Base-by-base conservation (phyloP, 1,140 invertebrate genomes). In the Leguminivora glycinivorella region DNA sequence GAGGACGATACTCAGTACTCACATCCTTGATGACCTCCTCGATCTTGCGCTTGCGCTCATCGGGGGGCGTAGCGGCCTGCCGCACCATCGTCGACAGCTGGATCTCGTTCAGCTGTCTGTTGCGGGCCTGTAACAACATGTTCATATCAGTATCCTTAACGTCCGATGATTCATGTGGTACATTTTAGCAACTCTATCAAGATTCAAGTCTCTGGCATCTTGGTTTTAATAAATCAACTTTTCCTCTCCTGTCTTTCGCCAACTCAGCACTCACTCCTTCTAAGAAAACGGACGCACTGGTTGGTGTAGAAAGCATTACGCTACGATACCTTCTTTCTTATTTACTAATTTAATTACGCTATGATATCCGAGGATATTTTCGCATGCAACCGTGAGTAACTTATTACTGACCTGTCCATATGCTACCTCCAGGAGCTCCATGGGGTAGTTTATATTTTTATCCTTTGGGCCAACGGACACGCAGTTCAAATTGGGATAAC, bases 41-140 rank as follows among this genome's bases (percentile, higher is more conserved):
- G 25, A 96, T 96, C 80, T 94, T 96, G 0, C 72, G 1, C 77
- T 94, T 94, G 0, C 96, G 91, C 0, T 76, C 81, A 2, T 91
- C 77, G 0, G 95, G 94, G 4, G 87, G 77, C 0, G 94, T 95
- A 1, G 95, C 95, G 1, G 95, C 93, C 52, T 88, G 88, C 38
- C 77, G 85, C 0, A 97, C 95, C 95, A 96, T 95, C 0, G 78
- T 87, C 0, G 92, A 71, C 0, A 95, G 94, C 84, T 96, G 95
- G 0, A 40, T 81, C 7, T 89, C 80, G 4, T 86, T 88, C 52
- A 93, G 80, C 60, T 93, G 93, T 52, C 87, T 92, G 70, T 92
- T 83, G 1, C 78, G 63, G 0, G 82, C 73, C 88, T 89, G 56
- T 26, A 38, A 9, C 10, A 38, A 38, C 34, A 38, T 3, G n/a